Percentiles rank a stretch among this genome's conserved stretches.
Conservation (phyloP, 2,888 invertebrate species). For the Elegia similella region DNA sequence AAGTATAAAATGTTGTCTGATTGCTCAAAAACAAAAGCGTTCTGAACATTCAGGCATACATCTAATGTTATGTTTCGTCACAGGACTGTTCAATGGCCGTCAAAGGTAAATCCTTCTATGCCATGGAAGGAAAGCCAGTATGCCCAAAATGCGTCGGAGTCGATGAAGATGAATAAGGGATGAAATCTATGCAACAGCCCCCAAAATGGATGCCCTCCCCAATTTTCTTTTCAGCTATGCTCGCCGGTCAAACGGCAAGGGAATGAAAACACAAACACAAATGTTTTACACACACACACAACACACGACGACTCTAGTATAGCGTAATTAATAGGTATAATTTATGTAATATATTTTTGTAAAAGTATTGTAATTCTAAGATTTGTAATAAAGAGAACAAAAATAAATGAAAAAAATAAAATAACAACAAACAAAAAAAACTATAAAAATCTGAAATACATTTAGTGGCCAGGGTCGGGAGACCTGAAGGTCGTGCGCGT, state of each 20-base stretch:
- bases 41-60: conserved; percentile 33
- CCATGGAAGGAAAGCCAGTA: conserved; percentile 97
- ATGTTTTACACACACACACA: conserved; percentile 41
- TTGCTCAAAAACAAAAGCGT: conserved; percentile 27
- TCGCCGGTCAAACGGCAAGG: conserved; percentile 48
- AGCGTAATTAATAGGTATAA: conserved; percentile 61
- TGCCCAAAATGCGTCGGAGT: conserved; percentile 96
- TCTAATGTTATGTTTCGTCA: conserved; percentile 49
- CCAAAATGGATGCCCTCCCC: conserved; percentile 68
- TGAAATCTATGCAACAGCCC: conserved; percentile 42
- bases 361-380: conserved; percentile 77
- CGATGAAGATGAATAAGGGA: conserved; percentile 89
- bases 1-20: conserved; percentile 49
- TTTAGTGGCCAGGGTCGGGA: conserved; percentile 16
- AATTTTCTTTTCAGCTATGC: conserved; percentile 76
- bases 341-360: conserved; percentile 77
- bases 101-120: conserved; percentile 97
- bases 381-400: conserved; percentile 80
- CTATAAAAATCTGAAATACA: conserved; percentile 43
- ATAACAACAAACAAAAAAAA: conserved; percentile 53
- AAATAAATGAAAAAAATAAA: conserved; percentile 60
- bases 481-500: conserved; percentile 56
- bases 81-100: conserved; percentile 97
- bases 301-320: conserved; percentile 52
- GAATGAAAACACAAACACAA: conserved; percentile 35